Base-by-base conservation (phyloP, 1,140 invertebrate genomes). In the Trypoxylus dichotomus region DNA sequence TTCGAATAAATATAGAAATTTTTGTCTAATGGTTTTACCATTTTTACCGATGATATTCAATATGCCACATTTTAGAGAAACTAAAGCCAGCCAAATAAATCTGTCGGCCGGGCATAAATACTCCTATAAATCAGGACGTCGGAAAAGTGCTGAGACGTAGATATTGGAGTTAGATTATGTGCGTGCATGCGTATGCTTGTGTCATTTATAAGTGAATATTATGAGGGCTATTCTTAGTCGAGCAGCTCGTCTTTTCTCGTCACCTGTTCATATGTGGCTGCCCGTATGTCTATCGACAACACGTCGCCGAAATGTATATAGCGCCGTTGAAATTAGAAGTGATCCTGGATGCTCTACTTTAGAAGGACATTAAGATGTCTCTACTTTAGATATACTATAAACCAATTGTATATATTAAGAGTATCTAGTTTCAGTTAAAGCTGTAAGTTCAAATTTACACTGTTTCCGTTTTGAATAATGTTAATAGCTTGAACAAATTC, bases 191-290 rank as follows among this genome's bases (percentile, higher is more conserved):
- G n/a, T 27, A 63, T 63, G 58, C 25, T 27, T 11, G n/a, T 63
- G 58, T 63, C 58, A 63, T 24, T 63, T 63, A 21, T 63, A 63
- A 63, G 58, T 63, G 58, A 19, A 63, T 63, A 63, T 63, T 63
- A 63, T 27, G 58, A 27, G 58, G 58, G 10, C 21, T 63, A 63
- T 63, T 63, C 58, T 63, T 63, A 27, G 58, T 21, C 19, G 19
- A 27, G 21, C 58, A 63, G 21, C 58, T 63, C 21, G 58, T 24
- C 58, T 63, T 63, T 63, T 63, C 58, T 63, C 58, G 58, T 63
- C 58, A 63, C 58, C 58, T 63, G 58, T 63, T 63, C 58, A 63
- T 63, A 63, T 63, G 21, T 2, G 58, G 58, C 10, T 63, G 21
- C 25, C 58, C 58, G 58, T 24, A 63, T 63, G 58, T 63, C 58